A percentile compares a stretch with the other conserved stretches of the same genome.
Conservation (phyloP, 2,888 invertebrate genomes). For the Hydrotaea cyrtoneurina region DNA sequence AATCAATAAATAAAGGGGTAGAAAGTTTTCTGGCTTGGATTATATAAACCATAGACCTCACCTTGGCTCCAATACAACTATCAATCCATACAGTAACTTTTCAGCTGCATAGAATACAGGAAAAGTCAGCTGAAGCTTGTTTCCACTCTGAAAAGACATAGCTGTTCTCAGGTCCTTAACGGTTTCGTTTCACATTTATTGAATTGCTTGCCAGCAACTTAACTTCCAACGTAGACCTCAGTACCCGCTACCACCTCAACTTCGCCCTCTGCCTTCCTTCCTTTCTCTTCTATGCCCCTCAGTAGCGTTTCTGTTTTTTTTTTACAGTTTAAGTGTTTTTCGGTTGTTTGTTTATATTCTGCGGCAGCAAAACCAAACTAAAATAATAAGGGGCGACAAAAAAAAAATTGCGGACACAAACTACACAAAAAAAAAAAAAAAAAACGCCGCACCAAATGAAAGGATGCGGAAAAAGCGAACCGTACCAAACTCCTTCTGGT, state of each 20-base stretch:
- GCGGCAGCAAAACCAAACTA: not conserved
- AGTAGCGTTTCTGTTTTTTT: not conserved
- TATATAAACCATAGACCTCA: too few species aligned
- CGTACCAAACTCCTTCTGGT: not conserved
- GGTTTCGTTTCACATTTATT: constrained; percentile 19
- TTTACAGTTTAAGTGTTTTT: constrained; percentile 62
- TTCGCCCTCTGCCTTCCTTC: too few species aligned
- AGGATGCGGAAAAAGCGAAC: constrained; percentile 15
- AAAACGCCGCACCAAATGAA: not conserved
- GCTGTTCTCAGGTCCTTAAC: not conserved
- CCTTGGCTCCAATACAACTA: too few species aligned
- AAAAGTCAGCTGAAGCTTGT: too few species aligned
- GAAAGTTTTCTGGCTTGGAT: too few species aligned
- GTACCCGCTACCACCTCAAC: not conserved
- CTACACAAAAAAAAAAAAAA: not conserved
- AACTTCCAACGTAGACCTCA: not conserved
- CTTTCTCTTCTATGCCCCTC: not conserved
- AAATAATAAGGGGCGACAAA: constrained; percentile 6
- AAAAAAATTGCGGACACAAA: not conserved
- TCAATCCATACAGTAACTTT: too few species aligned
- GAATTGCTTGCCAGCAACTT: not conserved
- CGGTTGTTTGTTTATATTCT: constrained; percentile 47
- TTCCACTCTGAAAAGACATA: too few species aligned
- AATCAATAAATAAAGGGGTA: too few species aligned
- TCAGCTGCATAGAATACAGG: too few species aligned